These are phyloP conservation scores for Philhelius pedissequus DNA, from an alignment of 2,888 invertebrate genomes.

Conservation along the genomic window DNA sequence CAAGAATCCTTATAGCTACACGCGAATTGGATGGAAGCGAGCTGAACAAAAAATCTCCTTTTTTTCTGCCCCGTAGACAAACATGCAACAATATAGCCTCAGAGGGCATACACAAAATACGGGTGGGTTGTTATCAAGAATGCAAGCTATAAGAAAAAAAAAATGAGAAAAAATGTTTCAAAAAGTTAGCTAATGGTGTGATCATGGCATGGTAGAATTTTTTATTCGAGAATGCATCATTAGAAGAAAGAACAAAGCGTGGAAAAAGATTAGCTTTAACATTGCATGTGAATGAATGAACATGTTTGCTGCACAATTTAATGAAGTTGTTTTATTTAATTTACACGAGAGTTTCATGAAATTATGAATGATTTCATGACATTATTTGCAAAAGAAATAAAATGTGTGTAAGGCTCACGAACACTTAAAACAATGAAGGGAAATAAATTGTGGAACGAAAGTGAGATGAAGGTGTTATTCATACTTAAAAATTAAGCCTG, in stretches of 20 bases:
- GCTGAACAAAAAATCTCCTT: background rate
- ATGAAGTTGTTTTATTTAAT: background rate
- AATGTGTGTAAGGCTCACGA: too few species aligned
- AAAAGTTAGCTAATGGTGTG: slow-evolving; percentile 27
- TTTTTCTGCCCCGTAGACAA: background rate
- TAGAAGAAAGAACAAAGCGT: background rate
- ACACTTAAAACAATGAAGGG: too few species aligned
- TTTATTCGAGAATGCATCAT: background rate
- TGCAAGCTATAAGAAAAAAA: background rate
- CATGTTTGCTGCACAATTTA: background rate
- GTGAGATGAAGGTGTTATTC: too few species aligned
- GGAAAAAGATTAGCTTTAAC: background rate
- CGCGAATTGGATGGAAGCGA: background rate
- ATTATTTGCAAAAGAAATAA: background rate
- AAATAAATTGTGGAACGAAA: too few species aligned
- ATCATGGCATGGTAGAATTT: slow-evolving; percentile 21
- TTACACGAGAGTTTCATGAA: too few species aligned
- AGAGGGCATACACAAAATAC: background rate
- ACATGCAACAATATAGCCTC: slow-evolving; percentile 32
- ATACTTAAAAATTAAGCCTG: too few species aligned
- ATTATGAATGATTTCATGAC: background rate
- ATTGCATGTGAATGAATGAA: background rate
- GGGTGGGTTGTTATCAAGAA: background rate
- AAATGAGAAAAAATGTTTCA: background rate
- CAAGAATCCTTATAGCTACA: slow-evolving; percentile 8